These are phyloP conservation scores for Heterotilapia buettikoferi DNA, from an alignment of 2,113 vertebrate species.

Conservation along the genomic window DNA sequence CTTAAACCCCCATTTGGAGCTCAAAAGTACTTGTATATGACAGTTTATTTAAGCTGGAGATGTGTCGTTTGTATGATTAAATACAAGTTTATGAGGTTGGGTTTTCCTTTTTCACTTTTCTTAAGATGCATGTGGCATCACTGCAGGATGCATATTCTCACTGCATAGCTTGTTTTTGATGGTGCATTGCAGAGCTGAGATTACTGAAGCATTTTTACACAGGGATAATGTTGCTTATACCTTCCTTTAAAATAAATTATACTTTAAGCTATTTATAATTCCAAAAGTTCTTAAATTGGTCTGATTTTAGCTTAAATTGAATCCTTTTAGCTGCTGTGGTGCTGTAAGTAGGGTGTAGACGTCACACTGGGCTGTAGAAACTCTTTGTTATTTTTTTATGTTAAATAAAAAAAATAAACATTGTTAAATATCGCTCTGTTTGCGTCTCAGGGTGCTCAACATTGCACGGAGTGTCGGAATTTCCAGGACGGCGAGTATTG, in stretches of 20 bases:
- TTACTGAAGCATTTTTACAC: not conserved
- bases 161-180: not conserved
- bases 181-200: not conserved
- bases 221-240: not conserved
- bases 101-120: not conserved
- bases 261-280: not conserved
- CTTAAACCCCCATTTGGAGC: not conserved
- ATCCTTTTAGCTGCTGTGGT: not conserved
- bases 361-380: not conserved
- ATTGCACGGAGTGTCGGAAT: conserved; percentile 81
- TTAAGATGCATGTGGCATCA: not conserved
- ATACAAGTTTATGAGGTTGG: not conserved
- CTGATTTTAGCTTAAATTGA: not conserved
- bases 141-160: not conserved
- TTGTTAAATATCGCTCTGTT: not conserved
- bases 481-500: conserved; percentile 81
- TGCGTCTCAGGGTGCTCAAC: conserved; percentile 74
- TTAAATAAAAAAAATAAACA: not conserved
- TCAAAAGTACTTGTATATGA: not conserved
- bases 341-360: not conserved
- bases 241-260: not conserved
- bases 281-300: not conserved
- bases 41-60: not conserved
- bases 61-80: not conserved
- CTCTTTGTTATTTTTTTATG: not conserved